Evolutionary conservation across 1,140 invertebrate species (phyloP), one percentile per base, ranked within the genome.

Genomic region (Tribolium castaneum): DNA sequence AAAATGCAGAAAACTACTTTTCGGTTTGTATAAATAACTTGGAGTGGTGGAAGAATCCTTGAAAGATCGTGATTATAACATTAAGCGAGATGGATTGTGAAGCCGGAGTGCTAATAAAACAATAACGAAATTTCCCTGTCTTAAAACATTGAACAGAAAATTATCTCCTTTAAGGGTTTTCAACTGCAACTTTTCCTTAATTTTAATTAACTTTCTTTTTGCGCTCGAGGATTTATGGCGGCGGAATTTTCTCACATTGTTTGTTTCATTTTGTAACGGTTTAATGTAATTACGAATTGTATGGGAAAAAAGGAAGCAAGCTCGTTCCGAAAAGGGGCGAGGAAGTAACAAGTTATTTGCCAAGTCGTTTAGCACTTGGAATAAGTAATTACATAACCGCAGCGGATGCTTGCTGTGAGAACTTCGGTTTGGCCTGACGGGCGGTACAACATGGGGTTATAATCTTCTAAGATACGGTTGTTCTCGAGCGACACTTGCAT

Each of bases 361-460:
- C 77, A 76, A 80, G 80, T 73, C 80, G 80, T 80, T 80, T 80
- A 80, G 73, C 74, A 76, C 72, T 76, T 70, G 71, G 76, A 80
- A 73, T 75, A 78, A 80, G 80, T 80, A 80, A 80, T 80, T 80
- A 80, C 80, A 75, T 56, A 78, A 80, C 79, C 76, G 56, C 78
- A 76, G 62, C 56, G 74, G 74, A 75, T 62, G 74, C 74, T 75
- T 50, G 75, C 75, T 70, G 75, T 77, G 54, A 50, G 75, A 70
- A 77, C 39, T 77, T 77, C 62, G 75, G 54, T 77, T 77, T 49
- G 62, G 75, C 62, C 22, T 77, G 50, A 77, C 59, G 45, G 51
- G 75, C 51, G 71, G 71, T 73, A 73, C 52, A 73, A 59, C 51
- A 59, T 75, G 51, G 74, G 74, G 51, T 39, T 75, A 56, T 75